These are phyloP conservation scores for Pavo muticus DNA, from an alignment of 2,113 vertebrate species.

Conservation along the genomic window DNA sequence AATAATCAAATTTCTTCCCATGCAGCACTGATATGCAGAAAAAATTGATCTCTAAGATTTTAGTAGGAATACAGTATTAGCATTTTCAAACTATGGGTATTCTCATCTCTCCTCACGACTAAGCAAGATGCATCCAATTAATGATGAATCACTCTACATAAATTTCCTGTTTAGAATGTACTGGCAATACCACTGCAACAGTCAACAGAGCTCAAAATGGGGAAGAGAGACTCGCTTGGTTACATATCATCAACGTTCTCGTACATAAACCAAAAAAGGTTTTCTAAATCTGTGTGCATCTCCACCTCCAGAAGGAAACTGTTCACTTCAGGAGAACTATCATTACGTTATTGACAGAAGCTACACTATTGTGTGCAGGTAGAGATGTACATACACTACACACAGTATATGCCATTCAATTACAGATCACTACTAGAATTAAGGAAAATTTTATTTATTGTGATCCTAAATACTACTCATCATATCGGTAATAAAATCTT, in stretches of 20 bases:
- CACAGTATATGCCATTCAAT: background rate
- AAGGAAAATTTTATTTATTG: background rate
- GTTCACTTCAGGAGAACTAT: background rate
- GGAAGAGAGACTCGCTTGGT: background rate
- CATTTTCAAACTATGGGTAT: constrained; percentile 21
- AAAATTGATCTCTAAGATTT: constrained; percentile 25
- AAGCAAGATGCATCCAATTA: constrained; percentile 62
- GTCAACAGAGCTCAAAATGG: background rate
- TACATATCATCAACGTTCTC: background rate
- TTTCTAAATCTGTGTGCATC: background rate
- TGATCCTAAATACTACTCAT: background rate
- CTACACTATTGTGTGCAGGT: background rate
- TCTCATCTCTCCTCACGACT: constrained; percentile 51
- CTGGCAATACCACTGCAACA: constrained; percentile 3
- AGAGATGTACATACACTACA: background rate
- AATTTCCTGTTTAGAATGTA: constrained; percentile 52
- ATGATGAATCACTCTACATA: constrained; percentile 50
- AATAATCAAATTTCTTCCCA: background rate
- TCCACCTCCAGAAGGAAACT: background rate
- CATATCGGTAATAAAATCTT: background rate
- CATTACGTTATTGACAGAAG: background rate
- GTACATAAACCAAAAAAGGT: background rate
- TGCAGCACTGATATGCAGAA: background rate
- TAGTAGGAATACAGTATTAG: background rate
- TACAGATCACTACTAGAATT: background rate